Percentiles rank a stretch among this genome's conserved stretches.
These are phyloP conservation scores for Lochmaea capreae DNA, from an alignment of 2,888 invertebrate genomes.

Conservation along the genomic window DNA sequence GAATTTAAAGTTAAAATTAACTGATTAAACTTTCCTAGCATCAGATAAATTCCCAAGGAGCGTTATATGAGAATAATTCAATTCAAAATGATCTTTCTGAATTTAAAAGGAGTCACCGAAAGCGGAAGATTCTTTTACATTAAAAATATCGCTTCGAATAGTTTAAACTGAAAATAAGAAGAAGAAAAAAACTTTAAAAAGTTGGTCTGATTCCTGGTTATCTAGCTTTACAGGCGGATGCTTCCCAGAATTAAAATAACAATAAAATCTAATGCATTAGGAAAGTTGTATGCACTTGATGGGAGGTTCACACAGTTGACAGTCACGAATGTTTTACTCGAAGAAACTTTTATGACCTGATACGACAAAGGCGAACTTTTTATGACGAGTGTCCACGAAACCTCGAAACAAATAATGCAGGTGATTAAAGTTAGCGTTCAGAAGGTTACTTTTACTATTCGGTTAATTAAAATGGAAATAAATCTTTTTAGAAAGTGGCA, in stretches of 20 bases:
- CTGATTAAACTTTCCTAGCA: conserved; percentile 34
- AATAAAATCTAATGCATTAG: conserved; percentile 52
- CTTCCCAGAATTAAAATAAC: conserved; percentile 56
- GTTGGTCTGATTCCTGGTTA: conserved; percentile 51
- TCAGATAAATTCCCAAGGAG: conserved; percentile 32
- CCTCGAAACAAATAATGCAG: conserved; percentile 14
- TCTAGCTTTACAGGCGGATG: conserved; percentile 53
- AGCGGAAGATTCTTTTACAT: conserved; percentile 34
- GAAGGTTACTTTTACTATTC: neutral
- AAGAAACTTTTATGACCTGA: conserved; percentile 29
- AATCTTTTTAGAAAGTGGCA: neutral
- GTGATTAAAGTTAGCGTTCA: conserved; percentile 15
- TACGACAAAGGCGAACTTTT: conserved; percentile 29
- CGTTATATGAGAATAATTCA: conserved; percentile 37
- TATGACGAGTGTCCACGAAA: conserved; percentile 31
- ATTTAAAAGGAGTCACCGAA: conserved; percentile 24
- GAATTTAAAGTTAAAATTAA: neutral
- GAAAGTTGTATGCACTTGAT: conserved; percentile 38
- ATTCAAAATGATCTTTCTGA: conserved; percentile 31
- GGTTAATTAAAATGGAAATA: neutral
- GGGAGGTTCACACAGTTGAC: conserved; percentile 35
- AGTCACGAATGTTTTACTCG: conserved; percentile 31
- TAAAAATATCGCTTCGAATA: conserved; percentile 39
- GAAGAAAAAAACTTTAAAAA: conserved; percentile 31
- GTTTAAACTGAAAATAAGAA: conserved; percentile 31